A percentile compares a stretch with the other conserved stretches of the same genome.
phyloP scores from a whole-genome alignment of 2,888 invertebrate species.

The Hylaea fasciaria region DNA sequence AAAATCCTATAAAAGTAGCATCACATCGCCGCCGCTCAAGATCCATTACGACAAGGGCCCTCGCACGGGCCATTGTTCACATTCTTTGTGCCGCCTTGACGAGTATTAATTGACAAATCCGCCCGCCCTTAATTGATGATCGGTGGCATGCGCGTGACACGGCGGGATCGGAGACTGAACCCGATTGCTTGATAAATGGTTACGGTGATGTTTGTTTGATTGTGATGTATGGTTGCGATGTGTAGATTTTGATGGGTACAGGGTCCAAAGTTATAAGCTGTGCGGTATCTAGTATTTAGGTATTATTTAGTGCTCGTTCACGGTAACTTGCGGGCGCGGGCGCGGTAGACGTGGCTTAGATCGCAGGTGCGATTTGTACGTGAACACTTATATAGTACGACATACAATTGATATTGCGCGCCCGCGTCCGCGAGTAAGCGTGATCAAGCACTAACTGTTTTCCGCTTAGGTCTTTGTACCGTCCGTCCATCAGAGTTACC shows the following conservation, averaged over 20 bases:
- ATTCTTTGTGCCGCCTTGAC: conserved; percentile 60
- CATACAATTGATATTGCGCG: too few relatives aligned
- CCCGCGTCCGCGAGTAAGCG: too few relatives aligned
- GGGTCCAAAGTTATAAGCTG: not conserved
- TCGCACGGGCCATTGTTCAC: conserved; percentile 61
- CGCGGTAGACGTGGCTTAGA: too few relatives aligned
- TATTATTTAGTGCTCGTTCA: too few relatives aligned
- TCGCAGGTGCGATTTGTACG: too few relatives aligned
- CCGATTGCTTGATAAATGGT: conserved; percentile 49
- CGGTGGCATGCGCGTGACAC: conserved; percentile 49
- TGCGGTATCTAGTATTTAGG: not conserved
- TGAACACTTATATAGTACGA: too few relatives aligned
- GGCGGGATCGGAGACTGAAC: conserved; percentile 29
- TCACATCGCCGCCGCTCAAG: conserved; percentile 47
- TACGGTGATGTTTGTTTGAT: conserved; percentile 30
- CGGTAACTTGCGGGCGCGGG: too few relatives aligned
- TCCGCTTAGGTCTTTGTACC: too few relatives aligned
- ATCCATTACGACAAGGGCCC: conserved; percentile 66
- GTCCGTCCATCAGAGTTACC: too few relatives aligned
- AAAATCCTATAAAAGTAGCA: conserved; percentile 28
- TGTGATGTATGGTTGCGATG: conserved; percentile 29
- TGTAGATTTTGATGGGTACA: conserved; percentile 5
- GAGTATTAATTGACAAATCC: conserved; percentile 70
- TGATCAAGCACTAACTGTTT: too few relatives aligned
- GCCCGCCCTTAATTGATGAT: conserved; percentile 55